Conservation (phyloP, 30 jellyfish, hydroid and myxozoan species). For the Aurelia aurita complex sp. Pacific region DNA sequence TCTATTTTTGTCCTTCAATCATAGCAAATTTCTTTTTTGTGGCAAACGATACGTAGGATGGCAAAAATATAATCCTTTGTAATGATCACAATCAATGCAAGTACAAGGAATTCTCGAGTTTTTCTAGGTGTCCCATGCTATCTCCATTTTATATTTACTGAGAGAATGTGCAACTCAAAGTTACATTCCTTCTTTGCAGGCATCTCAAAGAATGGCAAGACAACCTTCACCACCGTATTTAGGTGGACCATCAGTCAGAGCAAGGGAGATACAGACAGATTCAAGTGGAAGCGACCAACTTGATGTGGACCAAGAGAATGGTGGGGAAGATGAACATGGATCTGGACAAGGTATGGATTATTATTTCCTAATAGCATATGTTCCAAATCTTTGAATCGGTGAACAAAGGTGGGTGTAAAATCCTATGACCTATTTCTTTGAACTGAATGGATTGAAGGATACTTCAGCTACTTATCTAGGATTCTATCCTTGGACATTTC, state of each 20-base stretch:
- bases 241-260: constrained; percentile 31
- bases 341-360: constrained; percentile 54
- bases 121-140: background rate
- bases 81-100: no score
- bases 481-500: no score
- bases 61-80: no score
- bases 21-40: no score
- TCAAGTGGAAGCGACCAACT: constrained; percentile 57
- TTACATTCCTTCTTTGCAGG: background rate
- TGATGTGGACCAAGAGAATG: constrained; percentile 51
- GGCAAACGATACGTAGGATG: no score
- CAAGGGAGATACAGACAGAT: constrained; percentile 19
- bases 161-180: background rate
- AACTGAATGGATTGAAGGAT: no score
- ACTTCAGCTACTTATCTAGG: no score
- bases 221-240: constrained; percentile 67
- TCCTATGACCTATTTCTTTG: no score
- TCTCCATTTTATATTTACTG: background rate
- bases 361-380: no score
- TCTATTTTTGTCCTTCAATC: no score
- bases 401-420: no score
- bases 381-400: no score
- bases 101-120: background rate
- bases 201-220: constrained; percentile 53
- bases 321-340: constrained; percentile 64